Evolutionary conservation across 92 coral and sea anemone genomes (phyloP), one percentile per base, ranked within the genome.

Genomic region (Chrysogorgia sp.): DNA sequence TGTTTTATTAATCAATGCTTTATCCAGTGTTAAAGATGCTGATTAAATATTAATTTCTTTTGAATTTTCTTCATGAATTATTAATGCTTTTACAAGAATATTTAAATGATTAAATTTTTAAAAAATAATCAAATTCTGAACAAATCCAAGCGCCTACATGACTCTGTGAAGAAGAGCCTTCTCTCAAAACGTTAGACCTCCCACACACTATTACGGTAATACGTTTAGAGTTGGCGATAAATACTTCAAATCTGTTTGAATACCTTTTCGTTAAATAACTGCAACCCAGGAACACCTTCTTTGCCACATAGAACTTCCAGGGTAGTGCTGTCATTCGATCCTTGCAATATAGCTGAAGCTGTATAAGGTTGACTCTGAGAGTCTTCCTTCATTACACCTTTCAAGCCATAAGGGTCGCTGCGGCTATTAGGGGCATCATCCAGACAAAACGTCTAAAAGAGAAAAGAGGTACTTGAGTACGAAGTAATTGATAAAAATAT

Each of bases 381-480:
- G 1, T 48, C 58, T 29, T 62, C 45, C 19, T 77, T 72, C 8
- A 55, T 20, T 22, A 72, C 79, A 56, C 34, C 24, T 57, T 53
- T 72, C 7, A 72, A 20, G 37, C 31, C 33, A 72, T 72, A 72
- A 7, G 79, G 79, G 7, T 35, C 79, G 34, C 55, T 72, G 19
- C 50, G 40, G 52, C 67, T 89, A 30, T 37, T 49, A 19, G 60
- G 74, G 58, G 40, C 71, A 34, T 86, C 90, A 82, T 83, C 88
- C 25, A 90, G 71, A 58, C 83, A 82, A 77, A 90, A 90, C 23
- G 93, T 90, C 93, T 90, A 70, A 13, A 65, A 58, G 24, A 32
- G 23, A 22, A 74, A 74, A 14, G 3, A 23, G 23, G 17, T 43
- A 17, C 17, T 8, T 43, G 9, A 43, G 10, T 43, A 43, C 50